Base-by-base conservation (phyloP, 2,888 invertebrate genomes). In the Strigamia crassipes region DNA sequence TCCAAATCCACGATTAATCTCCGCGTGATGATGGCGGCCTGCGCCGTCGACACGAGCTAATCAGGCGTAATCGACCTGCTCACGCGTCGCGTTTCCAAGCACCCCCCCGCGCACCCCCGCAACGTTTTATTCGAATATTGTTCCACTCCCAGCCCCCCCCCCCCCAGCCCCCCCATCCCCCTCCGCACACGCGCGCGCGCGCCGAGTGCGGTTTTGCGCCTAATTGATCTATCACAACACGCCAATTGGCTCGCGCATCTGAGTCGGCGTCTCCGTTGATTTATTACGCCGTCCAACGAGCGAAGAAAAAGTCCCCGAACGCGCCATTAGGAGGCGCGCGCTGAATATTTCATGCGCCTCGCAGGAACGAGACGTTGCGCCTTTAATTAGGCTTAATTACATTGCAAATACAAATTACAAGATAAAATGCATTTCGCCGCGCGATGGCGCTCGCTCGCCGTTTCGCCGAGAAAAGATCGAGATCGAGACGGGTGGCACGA, bases 1-100 rank as follows among this genome's bases (percentile, higher is more conserved):
- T 81, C 41, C 79, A 82, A 82, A 82, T 82, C 82, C 80, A 82
- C 78, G 82, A 82, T 82, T 82, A 82, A 82, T 82, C 78, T 82
- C 81, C 46, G 13, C 80, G 80, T 51, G 31, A 51, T 46, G 42
- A 80, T 34, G 46, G 80, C 42, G 31, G 51, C 80, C 10, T 27
- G 31, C 10, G 38, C 56, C 80, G 80, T 80, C 81, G 56, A 51
- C 80, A 80, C 31, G 42, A 66, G 66, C 61, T 81, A 81, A 81
- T 81, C 81, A 81, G 81, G 73, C 81, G 81, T 81, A 81, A 81
- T 81, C 81, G 81, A 81, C 81, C 81, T 78, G 78, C 81, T 81
- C 38, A 42, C 41, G 41, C 78, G 42, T 78, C 81, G 42, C 81
- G 42, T 73, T 46, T 27, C 13, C 41, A 46, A 18, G 81, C 81